Base-by-base conservation (phyloP, 2,797 vertebrate genomes). In the Sebastes kiyomatsui region DNA sequence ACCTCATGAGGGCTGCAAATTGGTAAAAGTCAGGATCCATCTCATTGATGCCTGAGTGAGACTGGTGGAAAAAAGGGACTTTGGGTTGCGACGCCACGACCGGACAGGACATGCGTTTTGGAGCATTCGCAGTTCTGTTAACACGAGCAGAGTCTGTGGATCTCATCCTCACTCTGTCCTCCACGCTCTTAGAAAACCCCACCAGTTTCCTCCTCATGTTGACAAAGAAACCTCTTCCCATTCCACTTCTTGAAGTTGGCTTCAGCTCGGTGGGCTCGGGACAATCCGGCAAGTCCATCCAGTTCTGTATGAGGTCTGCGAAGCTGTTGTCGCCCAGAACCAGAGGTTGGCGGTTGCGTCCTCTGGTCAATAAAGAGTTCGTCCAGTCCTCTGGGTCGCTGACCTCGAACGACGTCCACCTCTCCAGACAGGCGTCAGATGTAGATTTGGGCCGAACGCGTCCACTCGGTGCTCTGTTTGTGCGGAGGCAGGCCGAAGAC, bases 301-400 rank as follows among this genome's bases (percentile, higher is more conserved):
- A 99, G 89, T 99, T 98, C 89, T 98, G 97, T 73, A 99, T 97
- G 85, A 99, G 94, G 87, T 99, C 98, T 0, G 98, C 98, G 2
- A 99, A 98, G 84, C 97, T 98, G 88, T 99, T 99, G 94, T 99
- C 98, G 0, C 98, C 98, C 67, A 99, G 91, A 59, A 99, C 97
- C 65, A 99, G 87, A 4, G 98, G 98, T 60, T 98, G 97, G 7
- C 98, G 96, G 90, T 97, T 99, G 52, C 98, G 96, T 54, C 98
- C 97, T 80, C 97, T 94, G 6, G 96, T 98, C 88, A 99, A 87
- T 75, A 99, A 90, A 0, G 97, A 97, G 60, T 97, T 97, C 0
- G 98, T 98, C 98, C 98, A 99, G 92, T 99, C 98, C 75, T 95
- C 96, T 0, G 96, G 89, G 75, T 97, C 97, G 0, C 90, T 74